phyloP scores from a whole-genome alignment of 2,113 vertebrate genomes.

The Odobenus rosmarus region DNA sequence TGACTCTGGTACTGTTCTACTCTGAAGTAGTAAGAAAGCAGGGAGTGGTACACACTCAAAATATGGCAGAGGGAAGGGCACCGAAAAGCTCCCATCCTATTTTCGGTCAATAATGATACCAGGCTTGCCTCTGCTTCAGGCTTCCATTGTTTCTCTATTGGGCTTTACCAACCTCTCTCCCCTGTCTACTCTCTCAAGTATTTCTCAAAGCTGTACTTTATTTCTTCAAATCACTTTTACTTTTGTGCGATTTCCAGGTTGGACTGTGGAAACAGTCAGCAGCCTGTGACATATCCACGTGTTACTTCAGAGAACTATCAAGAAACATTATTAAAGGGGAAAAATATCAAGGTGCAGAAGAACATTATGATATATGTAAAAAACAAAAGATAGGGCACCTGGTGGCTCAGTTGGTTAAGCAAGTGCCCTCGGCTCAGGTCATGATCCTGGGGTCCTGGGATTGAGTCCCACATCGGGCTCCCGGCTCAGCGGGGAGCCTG shows the following conservation, averaged over 20 bases:
- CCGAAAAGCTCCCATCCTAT: too few species aligned
- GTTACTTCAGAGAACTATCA: neutral
- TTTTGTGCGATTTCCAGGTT: neutral
- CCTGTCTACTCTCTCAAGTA: too few species aligned
- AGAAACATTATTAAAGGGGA: neutral
- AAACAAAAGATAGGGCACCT: neutral
- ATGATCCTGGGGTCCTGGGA: too few species aligned
- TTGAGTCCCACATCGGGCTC: too few species aligned
- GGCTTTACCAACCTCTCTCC: neutral
- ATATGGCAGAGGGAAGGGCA: neutral
- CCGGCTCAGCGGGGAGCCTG: too few species aligned
- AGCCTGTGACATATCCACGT: neutral
- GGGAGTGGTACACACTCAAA: too few species aligned
- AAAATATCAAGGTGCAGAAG: neutral
- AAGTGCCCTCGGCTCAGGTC: too few species aligned
- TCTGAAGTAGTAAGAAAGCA: neutral
- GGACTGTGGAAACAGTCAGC: neutral
- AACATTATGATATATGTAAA: neutral
- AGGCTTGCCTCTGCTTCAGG: too few species aligned
- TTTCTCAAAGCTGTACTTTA: neutral
- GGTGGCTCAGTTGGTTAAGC: too few species aligned
- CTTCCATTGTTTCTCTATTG: too few species aligned
- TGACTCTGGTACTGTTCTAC: neutral
- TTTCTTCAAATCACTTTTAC: neutral
- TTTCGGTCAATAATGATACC: rapidly evolving